Percentiles rank a stretch among this genome's conserved stretches.
Conservation (phyloP, 2,113 vertebrate genomes). For the Maccullochella peelii region DNA sequence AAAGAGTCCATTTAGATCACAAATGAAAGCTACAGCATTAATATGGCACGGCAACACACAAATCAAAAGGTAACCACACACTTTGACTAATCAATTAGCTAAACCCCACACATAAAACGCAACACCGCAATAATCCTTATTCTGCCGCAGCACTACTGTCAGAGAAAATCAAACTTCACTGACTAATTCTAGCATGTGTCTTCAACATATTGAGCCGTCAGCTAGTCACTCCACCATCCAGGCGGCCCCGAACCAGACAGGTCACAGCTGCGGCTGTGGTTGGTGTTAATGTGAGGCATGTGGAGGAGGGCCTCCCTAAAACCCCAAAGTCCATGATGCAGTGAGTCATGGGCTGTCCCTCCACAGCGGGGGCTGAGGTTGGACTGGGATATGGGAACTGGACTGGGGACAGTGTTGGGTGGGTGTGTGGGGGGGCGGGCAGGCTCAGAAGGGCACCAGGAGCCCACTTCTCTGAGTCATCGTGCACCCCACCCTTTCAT, state of each 20-base stretch:
- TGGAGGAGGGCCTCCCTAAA: conserved; percentile 54
- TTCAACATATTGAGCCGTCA: conserved; percentile 32
- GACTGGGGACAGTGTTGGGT: conserved; percentile 10
- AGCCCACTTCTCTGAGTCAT: conserved; percentile 69
- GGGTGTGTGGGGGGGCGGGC: conserved; percentile 26
- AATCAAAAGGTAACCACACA: conserved; percentile 5
- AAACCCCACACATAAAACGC: neutral
- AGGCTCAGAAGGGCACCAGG: conserved; percentile 44
- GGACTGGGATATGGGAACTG: conserved; percentile 56
- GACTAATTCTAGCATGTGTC: conserved; percentile 11
- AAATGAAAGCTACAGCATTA: neutral
- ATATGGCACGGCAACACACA: neutral
- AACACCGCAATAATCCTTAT: neutral
- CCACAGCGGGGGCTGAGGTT: conserved; percentile 52
- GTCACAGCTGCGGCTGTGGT: conserved; percentile 66
- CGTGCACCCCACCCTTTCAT: conserved; percentile 41
- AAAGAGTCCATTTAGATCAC: neutral
- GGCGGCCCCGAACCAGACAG: conserved; percentile 36
- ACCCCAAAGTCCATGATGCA: conserved; percentile 40
- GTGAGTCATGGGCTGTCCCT: conserved; percentile 75
- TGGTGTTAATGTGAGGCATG: conserved; percentile 60
- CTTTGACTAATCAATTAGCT: conserved; percentile 4
- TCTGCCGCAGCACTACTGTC: conserved; percentile 8
- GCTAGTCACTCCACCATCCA: conserved; percentile 10
- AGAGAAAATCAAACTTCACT: neutral